These are phyloP conservation scores for Cotesia glomerata DNA, from an alignment of 1,140 invertebrate genomes.

Conservation along the genomic window DNA sequence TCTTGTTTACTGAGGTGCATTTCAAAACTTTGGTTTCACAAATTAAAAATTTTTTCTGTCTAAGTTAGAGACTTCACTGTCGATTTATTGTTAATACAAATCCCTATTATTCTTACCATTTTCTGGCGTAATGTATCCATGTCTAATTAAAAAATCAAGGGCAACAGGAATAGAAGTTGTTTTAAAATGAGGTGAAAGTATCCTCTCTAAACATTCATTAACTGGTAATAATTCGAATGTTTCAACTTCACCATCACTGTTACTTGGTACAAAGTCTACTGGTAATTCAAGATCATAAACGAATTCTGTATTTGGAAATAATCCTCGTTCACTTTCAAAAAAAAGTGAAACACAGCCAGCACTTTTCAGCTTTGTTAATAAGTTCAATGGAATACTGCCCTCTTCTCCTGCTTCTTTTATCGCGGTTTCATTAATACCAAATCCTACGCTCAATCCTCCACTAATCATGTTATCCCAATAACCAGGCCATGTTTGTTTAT, in stretches of 20 bases:
- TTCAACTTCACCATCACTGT: conserved; percentile 92
- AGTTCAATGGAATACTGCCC: conserved; percentile 79
- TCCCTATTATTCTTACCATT: conserved; percentile 70
- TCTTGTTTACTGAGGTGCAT: no score
- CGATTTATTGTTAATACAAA: neutral
- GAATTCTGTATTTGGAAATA: conserved; percentile 94
- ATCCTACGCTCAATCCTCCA: conserved; percentile 88
- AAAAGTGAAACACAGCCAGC: conserved; percentile 88
- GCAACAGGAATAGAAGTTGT: conserved; percentile 90
- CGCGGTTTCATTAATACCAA: conserved; percentile 85
- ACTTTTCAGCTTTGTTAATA: conserved; percentile 78
- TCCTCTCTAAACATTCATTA: conserved; percentile 78
- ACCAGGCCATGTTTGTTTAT: conserved; percentile 93
- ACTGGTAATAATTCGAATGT: conserved; percentile 85
- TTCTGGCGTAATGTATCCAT: conserved; percentile 86
- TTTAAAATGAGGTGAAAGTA: conserved; percentile 86
- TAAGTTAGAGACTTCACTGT: neutral
- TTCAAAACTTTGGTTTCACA: no score
- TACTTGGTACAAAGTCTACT: conserved; percentile 84
- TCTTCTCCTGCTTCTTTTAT: conserved; percentile 94
- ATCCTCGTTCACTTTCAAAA: conserved; percentile 88
- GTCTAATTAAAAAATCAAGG: conserved; percentile 89
- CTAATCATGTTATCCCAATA: conserved; percentile 96
- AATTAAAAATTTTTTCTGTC: no score
- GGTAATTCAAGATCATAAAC: conserved; percentile 94